Evolutionary conservation across 2,113 vertebrate species (phyloP).

Genomic region (Myxocyprinus asiaticus): DNA sequence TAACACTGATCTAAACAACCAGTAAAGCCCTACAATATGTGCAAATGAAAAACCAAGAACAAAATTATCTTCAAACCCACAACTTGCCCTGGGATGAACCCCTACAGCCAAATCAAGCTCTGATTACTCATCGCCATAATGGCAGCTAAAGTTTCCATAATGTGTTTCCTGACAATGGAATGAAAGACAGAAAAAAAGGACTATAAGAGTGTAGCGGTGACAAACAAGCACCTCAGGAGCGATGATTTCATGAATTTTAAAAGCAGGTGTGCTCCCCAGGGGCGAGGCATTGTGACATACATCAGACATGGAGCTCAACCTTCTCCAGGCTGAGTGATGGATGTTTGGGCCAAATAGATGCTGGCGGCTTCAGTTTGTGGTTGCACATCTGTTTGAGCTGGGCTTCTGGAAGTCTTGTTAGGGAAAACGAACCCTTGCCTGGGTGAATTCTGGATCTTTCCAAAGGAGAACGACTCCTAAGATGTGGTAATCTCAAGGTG

Average conservation of each 20-base stretch:
- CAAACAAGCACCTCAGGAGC: constrained; percentile 46
- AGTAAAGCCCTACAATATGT: too few species aligned
- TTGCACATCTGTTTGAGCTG: constrained; percentile 15
- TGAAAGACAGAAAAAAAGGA: neutral
- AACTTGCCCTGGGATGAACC: neutral
- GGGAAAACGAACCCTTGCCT: neutral
- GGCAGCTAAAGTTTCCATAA: constrained; percentile 24
- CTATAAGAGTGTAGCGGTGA: constrained; percentile 36
- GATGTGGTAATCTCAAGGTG: too few species aligned
- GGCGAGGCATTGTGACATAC: constrained; percentile 39
- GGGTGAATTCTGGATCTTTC: neutral
- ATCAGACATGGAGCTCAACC: constrained; percentile 49
- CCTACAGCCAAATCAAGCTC: neutral
- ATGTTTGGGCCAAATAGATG: constrained; percentile 2
- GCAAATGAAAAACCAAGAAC: too few species aligned
- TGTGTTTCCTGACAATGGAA: constrained; percentile 30
- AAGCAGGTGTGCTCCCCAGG: constrained; percentile 50
- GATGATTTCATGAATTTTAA: constrained; percentile 57
- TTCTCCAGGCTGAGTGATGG: constrained; percentile 30
- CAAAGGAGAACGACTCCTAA: neutral
- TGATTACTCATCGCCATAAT: neutral
- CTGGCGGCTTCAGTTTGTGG: constrained; percentile 14
- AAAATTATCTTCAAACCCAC: neutral
- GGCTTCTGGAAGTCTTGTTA: constrained; percentile 16
- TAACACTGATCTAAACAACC: too few species aligned